Evolutionary conservation across 2,797 vertebrate species (phyloP).

Genomic region (Lemur catta): DNA sequence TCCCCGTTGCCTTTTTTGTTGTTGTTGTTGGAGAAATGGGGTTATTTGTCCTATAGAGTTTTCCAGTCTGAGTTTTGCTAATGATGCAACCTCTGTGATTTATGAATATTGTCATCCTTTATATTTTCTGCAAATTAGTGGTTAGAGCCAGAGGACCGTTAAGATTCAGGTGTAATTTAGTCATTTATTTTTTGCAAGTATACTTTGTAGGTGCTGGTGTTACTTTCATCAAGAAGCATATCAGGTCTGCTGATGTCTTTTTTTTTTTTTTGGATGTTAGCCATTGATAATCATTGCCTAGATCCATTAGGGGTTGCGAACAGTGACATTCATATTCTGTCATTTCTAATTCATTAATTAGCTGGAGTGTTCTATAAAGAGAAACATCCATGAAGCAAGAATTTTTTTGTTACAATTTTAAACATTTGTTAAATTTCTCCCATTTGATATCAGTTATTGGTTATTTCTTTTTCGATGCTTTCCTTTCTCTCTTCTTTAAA

Average conservation of each 20-base stretch:
- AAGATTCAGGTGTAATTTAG: not conserved
- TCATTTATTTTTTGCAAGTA: not conserved
- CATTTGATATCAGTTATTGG: not conserved
- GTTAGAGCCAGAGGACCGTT: not conserved
- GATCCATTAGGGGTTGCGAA: not conserved
- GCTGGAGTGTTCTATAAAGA: not conserved
- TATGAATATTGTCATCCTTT: not conserved
- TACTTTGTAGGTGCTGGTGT: not conserved
- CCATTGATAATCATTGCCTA: not conserved
- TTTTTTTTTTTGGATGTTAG: not conserved
- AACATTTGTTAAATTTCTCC: not conserved
- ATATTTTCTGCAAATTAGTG: not conserved
- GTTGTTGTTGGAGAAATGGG: not conserved
- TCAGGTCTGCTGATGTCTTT: not conserved
- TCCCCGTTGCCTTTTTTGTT: not conserved
- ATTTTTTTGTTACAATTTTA: not conserved
- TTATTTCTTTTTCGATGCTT: not conserved
- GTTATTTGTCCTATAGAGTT: not conserved
- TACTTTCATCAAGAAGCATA: not conserved
- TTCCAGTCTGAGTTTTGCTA: not conserved
- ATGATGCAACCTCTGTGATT: not conserved
- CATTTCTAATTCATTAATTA: not conserved
- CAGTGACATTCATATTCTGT: not conserved
- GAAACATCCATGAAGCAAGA: not conserved
- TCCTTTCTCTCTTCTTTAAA: not conserved